A percentile compares a stretch with the other conserved stretches of the same genome.
Evolutionary conservation across 1,140 invertebrate genomes (phyloP).

Genomic region (Diabrotica undecimpunctata): DNA sequence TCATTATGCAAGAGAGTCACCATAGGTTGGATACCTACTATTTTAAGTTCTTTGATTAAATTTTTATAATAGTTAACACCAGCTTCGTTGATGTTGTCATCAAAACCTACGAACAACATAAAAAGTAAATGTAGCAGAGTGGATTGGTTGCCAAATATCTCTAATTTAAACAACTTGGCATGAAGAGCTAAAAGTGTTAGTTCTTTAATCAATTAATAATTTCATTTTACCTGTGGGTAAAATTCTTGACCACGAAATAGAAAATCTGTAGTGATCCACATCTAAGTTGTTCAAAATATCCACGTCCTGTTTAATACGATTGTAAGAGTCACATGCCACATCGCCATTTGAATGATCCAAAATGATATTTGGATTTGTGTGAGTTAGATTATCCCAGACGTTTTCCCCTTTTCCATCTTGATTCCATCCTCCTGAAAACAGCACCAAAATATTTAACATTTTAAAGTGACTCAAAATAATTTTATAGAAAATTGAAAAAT

Average conservation of each 20-base stretch:
- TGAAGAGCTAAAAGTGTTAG: too few relatives aligned
- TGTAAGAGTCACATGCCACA: slow-evolving; percentile 57
- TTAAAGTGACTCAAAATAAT: too few relatives aligned
- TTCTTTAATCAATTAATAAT: too few relatives aligned
- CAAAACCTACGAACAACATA: slow-evolving; percentile 29
- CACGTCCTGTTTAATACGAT: slow-evolving; percentile 56
- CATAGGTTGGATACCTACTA: slow-evolving; percentile 56
- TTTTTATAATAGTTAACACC: slow-evolving; percentile 59
- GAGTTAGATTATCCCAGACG: slow-evolving; percentile 59
- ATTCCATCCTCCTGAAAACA: neutral
- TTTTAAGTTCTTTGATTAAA: slow-evolving; percentile 54
- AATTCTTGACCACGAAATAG: slow-evolving; percentile 56
- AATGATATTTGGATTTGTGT: slow-evolving; percentile 52
- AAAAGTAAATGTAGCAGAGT: too few relatives aligned
- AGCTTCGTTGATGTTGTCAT: slow-evolving; percentile 54
- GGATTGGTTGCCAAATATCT: too few relatives aligned
- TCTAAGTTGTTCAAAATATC: slow-evolving; percentile 49
- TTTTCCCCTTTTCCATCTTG: slow-evolving; percentile 50
- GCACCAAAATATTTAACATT: neutral
- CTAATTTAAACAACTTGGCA: too few relatives aligned
- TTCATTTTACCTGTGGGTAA: slow-evolving; percentile 26
- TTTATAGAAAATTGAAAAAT: too few relatives aligned
- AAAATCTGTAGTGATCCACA: slow-evolving; percentile 55
- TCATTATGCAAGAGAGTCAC: slow-evolving; percentile 72
- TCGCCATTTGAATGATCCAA: slow-evolving; percentile 54